These are phyloP conservation scores for Marmota flaviventris DNA, from an alignment of 2,113 vertebrate genomes.

Conservation along the genomic window DNA sequence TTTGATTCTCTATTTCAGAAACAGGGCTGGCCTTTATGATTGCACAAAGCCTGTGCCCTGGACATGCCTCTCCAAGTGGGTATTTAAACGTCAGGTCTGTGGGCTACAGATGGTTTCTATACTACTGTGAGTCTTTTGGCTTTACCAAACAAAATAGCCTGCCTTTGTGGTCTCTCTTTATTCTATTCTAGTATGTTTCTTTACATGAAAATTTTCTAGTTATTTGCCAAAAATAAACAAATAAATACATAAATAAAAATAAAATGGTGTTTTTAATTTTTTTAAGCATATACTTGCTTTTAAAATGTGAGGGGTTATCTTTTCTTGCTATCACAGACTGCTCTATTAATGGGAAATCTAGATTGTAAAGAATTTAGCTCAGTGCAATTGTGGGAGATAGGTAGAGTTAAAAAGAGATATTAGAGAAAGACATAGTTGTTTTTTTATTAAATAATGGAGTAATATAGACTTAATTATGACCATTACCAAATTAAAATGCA, in stretches of 20 bases:
- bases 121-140: not conserved
- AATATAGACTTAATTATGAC: conserved; percentile 4
- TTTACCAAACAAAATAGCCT: not conserved
- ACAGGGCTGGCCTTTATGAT: not conserved
- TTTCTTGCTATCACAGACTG: not conserved
- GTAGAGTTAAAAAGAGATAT: not conserved
- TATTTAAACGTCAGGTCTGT: not conserved
- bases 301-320: not conserved
- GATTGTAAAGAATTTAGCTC: not conserved
- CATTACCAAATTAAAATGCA: not conserved
- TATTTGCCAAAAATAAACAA: not conserved
- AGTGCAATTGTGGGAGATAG: not conserved
- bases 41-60: not conserved
- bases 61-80: not conserved
- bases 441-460: conserved; percentile 38
- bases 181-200: not conserved
- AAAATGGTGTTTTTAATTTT: not conserved
- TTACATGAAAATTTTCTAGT: not conserved
- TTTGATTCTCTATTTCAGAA: conserved; percentile 18
- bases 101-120: not conserved
- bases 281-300: not conserved
- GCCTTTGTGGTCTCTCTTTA: not conserved
- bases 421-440: conserved; percentile 30
- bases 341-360: not conserved
- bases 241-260: not conserved